phyloP scores from a whole-genome alignment of 2,797 vertebrate species.

The Eleutherodactylus coqui region DNA sequence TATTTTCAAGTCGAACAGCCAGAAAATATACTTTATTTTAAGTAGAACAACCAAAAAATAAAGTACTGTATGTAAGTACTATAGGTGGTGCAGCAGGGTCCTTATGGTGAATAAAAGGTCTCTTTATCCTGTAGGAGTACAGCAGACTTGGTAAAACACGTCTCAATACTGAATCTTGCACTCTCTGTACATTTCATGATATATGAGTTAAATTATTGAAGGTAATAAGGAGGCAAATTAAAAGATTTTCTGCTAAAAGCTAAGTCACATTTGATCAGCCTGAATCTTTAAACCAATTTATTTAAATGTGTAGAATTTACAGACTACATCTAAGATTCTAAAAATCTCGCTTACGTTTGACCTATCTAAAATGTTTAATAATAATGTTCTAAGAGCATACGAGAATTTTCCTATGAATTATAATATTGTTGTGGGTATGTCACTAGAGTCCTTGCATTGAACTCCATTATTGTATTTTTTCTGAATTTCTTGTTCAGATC shows the following conservation, averaged over 20 bases:
- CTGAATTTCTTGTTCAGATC: neutral
- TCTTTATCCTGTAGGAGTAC: neutral
- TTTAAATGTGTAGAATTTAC: slow-evolving; percentile 1
- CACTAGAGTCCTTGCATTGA: neutral
- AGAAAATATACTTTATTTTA: too few relatives aligned
- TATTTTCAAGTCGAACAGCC: too few relatives aligned
- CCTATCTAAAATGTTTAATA: slow-evolving; percentile 11
- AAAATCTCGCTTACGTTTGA: neutral
- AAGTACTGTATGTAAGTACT: too few relatives aligned
- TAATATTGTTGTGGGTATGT: neutral
- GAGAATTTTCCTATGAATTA: neutral
- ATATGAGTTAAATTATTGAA: slow-evolving; percentile 33
- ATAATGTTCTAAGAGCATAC: neutral
- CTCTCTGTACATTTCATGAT: slow-evolving; percentile 6
- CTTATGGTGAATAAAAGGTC: neutral
- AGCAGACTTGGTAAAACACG: neutral
- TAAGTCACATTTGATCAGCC: slow-evolving; percentile 44
- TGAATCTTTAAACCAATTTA: slow-evolving; percentile 36
- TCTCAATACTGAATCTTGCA: neutral
- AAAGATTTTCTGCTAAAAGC: slow-evolving; percentile 39
- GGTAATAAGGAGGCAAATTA: slow-evolving; percentile 47
- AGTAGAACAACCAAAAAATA: too few relatives aligned
- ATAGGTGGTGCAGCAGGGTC: too few relatives aligned
- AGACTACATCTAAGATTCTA: slow-evolving; percentile 23
- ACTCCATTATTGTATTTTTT: neutral